Evolutionary conservation across 2,113 vertebrate genomes (phyloP).

Genomic region (Pachycephala philippinensis): DNA sequence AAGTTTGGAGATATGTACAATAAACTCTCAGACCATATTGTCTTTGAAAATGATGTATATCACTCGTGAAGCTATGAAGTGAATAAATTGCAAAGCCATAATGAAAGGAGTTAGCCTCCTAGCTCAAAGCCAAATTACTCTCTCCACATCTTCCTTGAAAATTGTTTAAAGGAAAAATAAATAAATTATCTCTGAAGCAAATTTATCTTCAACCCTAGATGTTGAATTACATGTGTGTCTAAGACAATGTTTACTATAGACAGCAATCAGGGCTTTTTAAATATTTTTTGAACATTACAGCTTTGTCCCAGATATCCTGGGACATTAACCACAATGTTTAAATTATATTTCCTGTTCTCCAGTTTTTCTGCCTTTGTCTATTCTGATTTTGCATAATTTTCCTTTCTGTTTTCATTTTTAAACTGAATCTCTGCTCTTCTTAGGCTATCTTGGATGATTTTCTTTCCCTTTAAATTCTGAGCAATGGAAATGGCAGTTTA

Average conservation of each 20-base stretch:
- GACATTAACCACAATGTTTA: not conserved
- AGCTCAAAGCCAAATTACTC: not conserved
- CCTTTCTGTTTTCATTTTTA: not conserved
- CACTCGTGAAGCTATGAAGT: not conserved
- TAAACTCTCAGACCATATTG: not conserved
- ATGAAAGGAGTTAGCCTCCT: not conserved
- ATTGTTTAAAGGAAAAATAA: slow-evolving; percentile 3
- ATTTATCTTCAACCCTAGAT: not conserved
- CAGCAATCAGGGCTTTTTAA: rapidly evolving
- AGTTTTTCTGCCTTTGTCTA: not conserved
- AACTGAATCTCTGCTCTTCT: not conserved
- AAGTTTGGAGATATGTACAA: not conserved
- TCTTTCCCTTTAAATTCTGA: not conserved
- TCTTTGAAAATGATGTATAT: not conserved
- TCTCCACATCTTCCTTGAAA: not conserved
- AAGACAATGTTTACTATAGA: not conserved
- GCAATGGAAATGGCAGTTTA: not conserved
- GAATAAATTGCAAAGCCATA: not conserved
- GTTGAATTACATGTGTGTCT: not conserved
- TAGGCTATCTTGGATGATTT: not conserved
- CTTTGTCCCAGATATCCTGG: not conserved
- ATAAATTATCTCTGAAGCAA: not conserved
- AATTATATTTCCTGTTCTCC: not conserved
- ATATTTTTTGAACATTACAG: not conserved
- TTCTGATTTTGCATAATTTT: not conserved